Base-by-base conservation (phyloP, 1,140 invertebrate genomes). In the Drosophila parabipectinata region DNA sequence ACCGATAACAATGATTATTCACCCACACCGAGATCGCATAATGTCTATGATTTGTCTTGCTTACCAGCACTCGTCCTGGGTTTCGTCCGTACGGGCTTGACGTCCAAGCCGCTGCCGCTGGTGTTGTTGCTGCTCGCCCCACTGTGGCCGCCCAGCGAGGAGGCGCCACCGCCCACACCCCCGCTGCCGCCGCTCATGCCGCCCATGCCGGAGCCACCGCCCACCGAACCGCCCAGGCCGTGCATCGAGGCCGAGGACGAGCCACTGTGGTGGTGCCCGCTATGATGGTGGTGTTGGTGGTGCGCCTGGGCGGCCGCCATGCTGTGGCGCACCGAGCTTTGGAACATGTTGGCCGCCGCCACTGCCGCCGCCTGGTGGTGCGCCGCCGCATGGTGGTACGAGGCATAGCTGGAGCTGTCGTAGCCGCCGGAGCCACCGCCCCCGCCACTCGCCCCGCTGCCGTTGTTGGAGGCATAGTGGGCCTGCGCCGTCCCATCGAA, bases 51-150 rank as follows among this genome's bases (percentile, higher is more conserved):
- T 91, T 91, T 91, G 90, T 92, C 80, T 91, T 90, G 90, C 91
- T 92, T 92, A 92, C 91, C 91, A 73, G 91, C 91, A 79, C 91
- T 92, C 24, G 91, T 92, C 79, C 91, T 58, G 41, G 91, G 91
- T 73, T 92, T 92, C 53, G 91, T 92, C 54, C 91, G 73, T 77
- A 90, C 90, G 39, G 91, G 91, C 62, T 92, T 92, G 30, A 90
- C 75, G 64, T 91, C 88, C 39, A 75, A 64, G 4, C 67, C 64
- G 18, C 56, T 26, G 15, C 30, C 59, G 45, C 57, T 56, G 34
- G 61, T 71, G n/a, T 47, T 55, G 15, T 71, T 18, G 59, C 41
- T 50, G 30, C 53, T 53, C 12, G 18, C 57, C 37, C 56, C 63
- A 5, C 77, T 75, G 14, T 72, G 63, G 1, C 75, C 59, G 52